Percentiles rank a stretch among this genome's conserved stretches.
phyloP scores from a whole-genome alignment of 2,113 vertebrate genomes.

The Coryphaenoides rupestris region DNA sequence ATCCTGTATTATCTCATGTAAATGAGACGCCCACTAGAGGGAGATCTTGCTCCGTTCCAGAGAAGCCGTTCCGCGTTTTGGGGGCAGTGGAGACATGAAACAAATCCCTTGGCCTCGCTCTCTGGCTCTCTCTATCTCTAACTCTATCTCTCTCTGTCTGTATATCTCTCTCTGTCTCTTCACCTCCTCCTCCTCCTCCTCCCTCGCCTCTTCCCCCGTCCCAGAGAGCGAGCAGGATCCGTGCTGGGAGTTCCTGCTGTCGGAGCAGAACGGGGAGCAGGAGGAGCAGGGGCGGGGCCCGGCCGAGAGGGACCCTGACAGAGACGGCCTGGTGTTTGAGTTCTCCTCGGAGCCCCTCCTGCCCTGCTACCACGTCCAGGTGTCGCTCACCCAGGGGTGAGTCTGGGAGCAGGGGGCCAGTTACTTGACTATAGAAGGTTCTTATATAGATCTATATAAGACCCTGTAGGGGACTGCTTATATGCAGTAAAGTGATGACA shows the following conservation, averaged over 20 bases:
- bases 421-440: not conserved
- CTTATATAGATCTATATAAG: too few relatives aligned
- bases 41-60: too few relatives aligned
- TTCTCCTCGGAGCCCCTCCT: conserved; percentile 92
- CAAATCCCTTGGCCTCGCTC: too few relatives aligned
- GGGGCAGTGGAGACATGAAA: not conserved
- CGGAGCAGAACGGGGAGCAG: conserved; percentile 78
- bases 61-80: too few relatives aligned
- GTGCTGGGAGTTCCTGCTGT: conserved; percentile 86
- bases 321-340: conserved; percentile 88
- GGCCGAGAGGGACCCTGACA: conserved; percentile 77
- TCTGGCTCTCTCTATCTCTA: not conserved
- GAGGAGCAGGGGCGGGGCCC: conserved; percentile 74
- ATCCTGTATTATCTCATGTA: too few relatives aligned
- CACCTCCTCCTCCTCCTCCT: not conserved
- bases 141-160: too few relatives aligned
- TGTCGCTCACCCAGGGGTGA: conserved; percentile 91
- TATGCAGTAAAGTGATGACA: too few relatives aligned
- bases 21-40: too few relatives aligned
- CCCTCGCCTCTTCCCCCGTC: conserved; percentile 24
- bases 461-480: too few relatives aligned
- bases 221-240: conserved; percentile 86
- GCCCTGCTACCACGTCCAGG: conserved; percentile 92
- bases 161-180: not conserved
- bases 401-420: conserved; percentile 49